Percentiles rank a stretch among this genome's conserved stretches.
phyloP scores from a whole-genome alignment of 2,888 invertebrate genomes.

The Platycheirus albimanus region DNA sequence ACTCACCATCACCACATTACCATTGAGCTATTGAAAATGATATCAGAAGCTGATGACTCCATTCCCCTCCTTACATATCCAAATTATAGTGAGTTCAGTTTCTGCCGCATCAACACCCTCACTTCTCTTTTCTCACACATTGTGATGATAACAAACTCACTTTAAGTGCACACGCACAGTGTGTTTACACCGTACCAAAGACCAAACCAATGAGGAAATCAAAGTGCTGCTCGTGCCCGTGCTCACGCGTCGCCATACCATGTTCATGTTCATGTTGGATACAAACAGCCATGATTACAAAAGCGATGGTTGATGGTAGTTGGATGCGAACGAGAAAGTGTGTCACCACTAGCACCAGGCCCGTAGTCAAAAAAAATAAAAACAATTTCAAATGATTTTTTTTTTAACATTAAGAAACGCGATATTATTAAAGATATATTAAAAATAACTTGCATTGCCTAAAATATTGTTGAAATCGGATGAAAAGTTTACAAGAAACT shows the following conservation, averaged over 20 bases:
- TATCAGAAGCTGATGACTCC: no score
- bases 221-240: not conserved
- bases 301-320: conserved; percentile 45
- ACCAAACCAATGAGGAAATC: conserved; percentile 41
- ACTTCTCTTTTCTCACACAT: conserved; percentile 1
- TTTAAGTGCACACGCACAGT: conserved; percentile 33
- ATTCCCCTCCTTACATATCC: no score
- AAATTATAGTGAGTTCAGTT: no score
- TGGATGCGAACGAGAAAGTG: conserved; percentile 21
- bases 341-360: not conserved
- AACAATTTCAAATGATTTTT: no score
- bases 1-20: no score
- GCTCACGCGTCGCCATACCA: not conserved
- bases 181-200: conserved; percentile 3
- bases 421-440: no score
- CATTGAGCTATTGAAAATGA: no score
- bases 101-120: conserved; percentile 16
- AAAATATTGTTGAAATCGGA: no score
- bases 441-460: no score
- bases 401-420: no score
- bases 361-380: not conserved
- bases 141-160: conserved; percentile 7
- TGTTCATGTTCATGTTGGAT: conserved; percentile 17
- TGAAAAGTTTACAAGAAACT: no score
- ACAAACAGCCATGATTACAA: conserved; percentile 29